Base-by-base conservation (phyloP, 2,113 vertebrate genomes). In the Morone chrysops region DNA sequence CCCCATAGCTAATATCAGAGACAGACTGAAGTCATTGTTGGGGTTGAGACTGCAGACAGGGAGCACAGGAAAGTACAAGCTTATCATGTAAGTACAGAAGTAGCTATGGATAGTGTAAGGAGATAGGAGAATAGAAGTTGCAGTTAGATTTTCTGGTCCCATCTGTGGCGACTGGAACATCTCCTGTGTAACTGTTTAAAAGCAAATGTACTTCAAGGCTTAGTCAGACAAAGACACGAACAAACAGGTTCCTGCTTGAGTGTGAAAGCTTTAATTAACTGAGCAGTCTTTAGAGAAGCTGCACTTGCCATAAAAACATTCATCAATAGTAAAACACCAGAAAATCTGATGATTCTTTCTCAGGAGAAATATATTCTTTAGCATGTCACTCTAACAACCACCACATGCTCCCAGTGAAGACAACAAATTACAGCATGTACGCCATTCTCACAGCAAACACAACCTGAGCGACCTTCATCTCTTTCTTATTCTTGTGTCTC, bases 11-110 rank as follows among this genome's bases (percentile, higher is more conserved):
- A 91, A 91, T 89, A 92, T 89, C 87, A 85, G 73, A 83, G 76
- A 60, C 84, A 80, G 68, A 54, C 76, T 69, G 18, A 75, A 90
- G 78, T 56, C 85, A 84, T 85, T 90, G 90, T 82, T 72, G 60
- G 72, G 48, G 50, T 54, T 71, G 66, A 75, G 63, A 63, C 78
- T 71, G 36, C 66, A 81, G 88, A 90, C 83, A 90, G 85, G 70
- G 41, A 73, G 80, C 73, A 75, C 62, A 78, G 68, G 63, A 81
- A 89, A 78, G 82, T 71, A 81, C 48, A 59, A 83, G 87, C 76
- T 92, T 92, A 92, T 93, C 90, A 54, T 91, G 88, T 85, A 74
- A 83, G 73, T 83, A 85, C 90, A 90, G 51, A 83, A 56, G 75
- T 54, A 45, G 79, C 59, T 72, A 77, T 75, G 75, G 82, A 82